phyloP scores from a whole-genome alignment of 2,888 invertebrate genomes.

The Deilephila porcellus region DNA sequence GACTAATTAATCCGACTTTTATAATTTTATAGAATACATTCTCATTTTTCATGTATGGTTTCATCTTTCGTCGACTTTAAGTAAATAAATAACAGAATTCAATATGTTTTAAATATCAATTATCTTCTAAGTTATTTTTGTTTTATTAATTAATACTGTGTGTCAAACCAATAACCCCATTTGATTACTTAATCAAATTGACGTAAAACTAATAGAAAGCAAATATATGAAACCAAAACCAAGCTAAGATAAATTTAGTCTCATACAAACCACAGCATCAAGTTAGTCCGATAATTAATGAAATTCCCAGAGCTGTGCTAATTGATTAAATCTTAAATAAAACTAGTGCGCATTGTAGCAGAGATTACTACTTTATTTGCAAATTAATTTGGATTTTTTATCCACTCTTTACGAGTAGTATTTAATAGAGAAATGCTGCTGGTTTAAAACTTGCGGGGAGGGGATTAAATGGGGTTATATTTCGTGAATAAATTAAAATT shows the following conservation, averaged over 20 bases:
- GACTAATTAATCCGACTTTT: too few species aligned
- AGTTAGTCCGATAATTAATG: conserved; percentile 15
- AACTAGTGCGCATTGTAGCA: background rate
- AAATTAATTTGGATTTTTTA: conserved; percentile 5
- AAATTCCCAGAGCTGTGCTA: conserved; percentile 13
- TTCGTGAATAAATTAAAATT: too few species aligned
- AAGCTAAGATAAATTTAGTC: background rate
- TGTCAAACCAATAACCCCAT: background rate
- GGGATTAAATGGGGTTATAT: too few species aligned
- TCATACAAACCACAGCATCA: background rate
- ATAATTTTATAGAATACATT: too few species aligned
- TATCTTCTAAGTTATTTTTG: too few species aligned
- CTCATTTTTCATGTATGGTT: too few species aligned
- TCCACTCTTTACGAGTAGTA: background rate
- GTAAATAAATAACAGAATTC: too few species aligned
- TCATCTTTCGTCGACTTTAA: too few species aligned
- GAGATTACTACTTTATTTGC: conserved; percentile 8
- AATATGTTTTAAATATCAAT: background rate
- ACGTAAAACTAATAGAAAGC: background rate
- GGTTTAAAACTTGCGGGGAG: too few species aligned
- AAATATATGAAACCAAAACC: background rate
- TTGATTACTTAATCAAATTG: background rate
- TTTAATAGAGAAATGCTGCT: background rate
- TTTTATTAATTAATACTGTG: background rate
- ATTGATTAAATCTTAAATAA: conserved; percentile 24